Base-by-base conservation (phyloP, 64 coral and sea anemone genomes). In the Montipora foliosa region DNA sequence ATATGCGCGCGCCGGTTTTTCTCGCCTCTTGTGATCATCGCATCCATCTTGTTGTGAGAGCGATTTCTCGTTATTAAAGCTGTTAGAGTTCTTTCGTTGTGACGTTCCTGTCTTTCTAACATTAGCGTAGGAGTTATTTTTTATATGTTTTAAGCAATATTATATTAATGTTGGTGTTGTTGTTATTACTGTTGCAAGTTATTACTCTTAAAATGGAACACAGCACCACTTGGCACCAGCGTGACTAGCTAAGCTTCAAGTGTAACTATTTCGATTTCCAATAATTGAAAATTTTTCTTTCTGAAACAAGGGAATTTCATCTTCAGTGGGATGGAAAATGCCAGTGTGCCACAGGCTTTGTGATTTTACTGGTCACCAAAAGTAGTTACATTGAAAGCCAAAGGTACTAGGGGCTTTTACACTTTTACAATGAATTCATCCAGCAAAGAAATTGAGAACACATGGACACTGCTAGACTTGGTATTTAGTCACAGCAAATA, bases 161-260 rank as follows among this genome's bases (percentile, higher is more conserved):
- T 67, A 15, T 67, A 67, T 67, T 67, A 67, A 14, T 67, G 16
- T 15, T 67, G 64, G 9, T 55, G 9, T 55, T 55, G 52, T 67
- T 67, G 64, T 67, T 67, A 19, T 67, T 67, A 67, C 64, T 67
- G 64, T 67, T 67, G 64, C 64, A 67, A 67, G 64, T 67, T 67
- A 67, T 67, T 67, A 67, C 64, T 67, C 64, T 67, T 67, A 16
- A 67, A 16, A 67, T 67, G 10, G 64, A 16, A 67, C 6, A 67
- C 64, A 67, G 64, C 64, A 15, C 64, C 64, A 67, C 64, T 67
- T 67, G 64, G 64, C 64, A 67, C 64, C 64, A 67, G 64, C 64
- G 6, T 67, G 64, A 15, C 64, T 67, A 10, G 64, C 52, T 55
- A 55, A 55, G 52, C 52, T 55, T 67, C 64, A 15, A 15, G 64